Evolutionary conservation across 2,888 invertebrate genomes (phyloP), one percentile per base, ranked within the genome.

Genomic region (Drosophila tripunctata): DNA sequence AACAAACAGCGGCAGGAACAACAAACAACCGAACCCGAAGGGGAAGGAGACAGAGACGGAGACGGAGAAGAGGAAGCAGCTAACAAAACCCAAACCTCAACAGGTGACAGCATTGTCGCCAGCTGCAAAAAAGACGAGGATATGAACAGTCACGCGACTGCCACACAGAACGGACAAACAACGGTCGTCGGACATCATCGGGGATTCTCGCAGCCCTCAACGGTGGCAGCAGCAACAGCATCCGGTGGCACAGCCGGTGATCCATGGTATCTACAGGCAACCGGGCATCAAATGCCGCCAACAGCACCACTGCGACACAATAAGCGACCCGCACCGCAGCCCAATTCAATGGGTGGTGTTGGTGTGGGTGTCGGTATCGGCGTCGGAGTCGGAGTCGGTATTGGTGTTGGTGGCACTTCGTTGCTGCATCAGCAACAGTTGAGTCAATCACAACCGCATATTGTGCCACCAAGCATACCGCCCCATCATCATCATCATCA

Each of bases 281-380:
- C 91, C 61, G 90, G 92, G 75, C 92, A 92, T 87, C 92, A 92
- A 81, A 91, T 92, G 90, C 91, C 92, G 67, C 92, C 92, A 65
- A 92, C 92, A 65, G 92, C 92, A 6, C 92, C 92, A 24, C 78
- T 91, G 43, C 88, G 92, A 63, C 92, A 92, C 78, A 92, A 92
- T 88, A 92, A 92, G 81, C 89, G 92, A 41, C 91, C 92, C 65
- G 92, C 92, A 45, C 91, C 92, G n/a, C 91, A 91, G 74, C 91
- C 92, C 38, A 80, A 77, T 52, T 65, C 78, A 0, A 62, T 70
- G 47, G 76, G 66, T 10, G 68, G 55, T 14, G 76, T 70, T 44
- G 76, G 66, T 10, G 68, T 57, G 12, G 76, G 73, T 2, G 73
- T 72, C 14, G 86, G 78, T 33, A 69, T 75, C 14, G 70, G 63